phyloP scores from a whole-genome alignment of 2,888 invertebrate species.

The Ichneumoninae sp. region DNA sequence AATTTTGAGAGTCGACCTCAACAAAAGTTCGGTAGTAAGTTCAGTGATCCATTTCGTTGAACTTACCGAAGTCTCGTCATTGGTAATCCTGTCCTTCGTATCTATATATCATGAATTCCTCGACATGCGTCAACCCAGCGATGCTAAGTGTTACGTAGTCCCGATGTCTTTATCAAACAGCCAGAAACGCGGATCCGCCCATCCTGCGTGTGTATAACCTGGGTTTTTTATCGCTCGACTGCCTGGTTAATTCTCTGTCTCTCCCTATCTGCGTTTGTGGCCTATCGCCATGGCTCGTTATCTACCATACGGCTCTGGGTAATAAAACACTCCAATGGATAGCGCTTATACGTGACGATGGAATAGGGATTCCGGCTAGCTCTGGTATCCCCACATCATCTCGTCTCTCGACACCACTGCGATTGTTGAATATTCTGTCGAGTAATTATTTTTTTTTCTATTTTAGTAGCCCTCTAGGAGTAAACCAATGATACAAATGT shows the following conservation, averaged over 20 bases:
- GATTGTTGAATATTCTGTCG: background rate
- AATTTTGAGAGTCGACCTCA: background rate
- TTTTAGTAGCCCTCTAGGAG: constrained; percentile 9
- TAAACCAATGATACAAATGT: constrained; percentile 15
- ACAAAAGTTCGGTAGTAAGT: no score
- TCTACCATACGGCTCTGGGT: constrained; percentile 64
- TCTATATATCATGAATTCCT: background rate
- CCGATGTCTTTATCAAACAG: constrained; percentile 52
- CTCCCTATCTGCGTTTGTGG: constrained; percentile 19
- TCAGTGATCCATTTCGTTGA: background rate
- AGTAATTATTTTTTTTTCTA: constrained; percentile 34
- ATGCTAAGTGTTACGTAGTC: background rate
- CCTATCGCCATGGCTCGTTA: constrained; percentile 28
- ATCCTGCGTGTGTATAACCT: constrained; percentile 12
- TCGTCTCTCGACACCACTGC: background rate
- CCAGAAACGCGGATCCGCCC: constrained; percentile 42
- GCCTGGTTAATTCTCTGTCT: constrained; percentile 5
- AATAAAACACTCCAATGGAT: constrained; percentile 72
- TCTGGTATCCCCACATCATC: background rate
- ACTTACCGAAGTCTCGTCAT: background rate
- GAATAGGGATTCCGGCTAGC: background rate
- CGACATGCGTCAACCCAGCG: background rate
- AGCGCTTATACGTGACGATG: constrained; percentile 13
- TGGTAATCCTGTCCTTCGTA: background rate
- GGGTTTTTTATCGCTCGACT: constrained; percentile 44